Evolutionary conservation across 2,888 invertebrate species (phyloP).

Genomic region (Chouioia cunea): DNA sequence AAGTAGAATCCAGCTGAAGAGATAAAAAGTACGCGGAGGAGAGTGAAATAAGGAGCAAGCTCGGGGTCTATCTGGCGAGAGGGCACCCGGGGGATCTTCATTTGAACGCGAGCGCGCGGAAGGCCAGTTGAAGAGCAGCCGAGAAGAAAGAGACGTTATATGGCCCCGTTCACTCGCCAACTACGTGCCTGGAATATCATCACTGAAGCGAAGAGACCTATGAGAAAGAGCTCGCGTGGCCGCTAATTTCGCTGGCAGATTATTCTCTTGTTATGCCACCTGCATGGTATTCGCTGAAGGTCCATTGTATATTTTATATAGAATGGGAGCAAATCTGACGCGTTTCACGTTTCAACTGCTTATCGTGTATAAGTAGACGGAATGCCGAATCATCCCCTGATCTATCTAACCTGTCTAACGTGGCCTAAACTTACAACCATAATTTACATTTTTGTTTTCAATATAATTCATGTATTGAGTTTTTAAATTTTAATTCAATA

Average conservation of each 20-base stretch:
- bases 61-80: too few species aligned
- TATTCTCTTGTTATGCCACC: constrained; percentile 38
- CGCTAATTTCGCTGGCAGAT: constrained; percentile 32
- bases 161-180: constrained; percentile 50
- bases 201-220: background rate
- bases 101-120: background rate
- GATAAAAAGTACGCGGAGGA: background rate
- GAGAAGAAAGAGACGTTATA: constrained; percentile 45
- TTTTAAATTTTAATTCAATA: too few species aligned
- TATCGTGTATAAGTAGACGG: too few species aligned
- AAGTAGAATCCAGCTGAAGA: background rate
- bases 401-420: too few species aligned
- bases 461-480: too few species aligned
- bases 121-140: background rate
- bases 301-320: constrained; percentile 16
- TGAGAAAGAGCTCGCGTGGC: background rate
- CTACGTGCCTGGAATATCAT: constrained; percentile 53
- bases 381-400: too few species aligned
- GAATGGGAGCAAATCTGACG: background rate
- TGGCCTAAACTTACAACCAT: too few species aligned
- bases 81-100: constrained; percentile 23
- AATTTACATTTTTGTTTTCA: too few species aligned
- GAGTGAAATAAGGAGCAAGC: background rate
- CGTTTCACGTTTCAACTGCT: too few species aligned
- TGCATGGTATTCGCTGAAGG: constrained; percentile 30